Percentiles rank a stretch among this genome's conserved stretches.
Conservation (phyloP, 1,140 invertebrate species). For the Pachypeltis micranthus region DNA sequence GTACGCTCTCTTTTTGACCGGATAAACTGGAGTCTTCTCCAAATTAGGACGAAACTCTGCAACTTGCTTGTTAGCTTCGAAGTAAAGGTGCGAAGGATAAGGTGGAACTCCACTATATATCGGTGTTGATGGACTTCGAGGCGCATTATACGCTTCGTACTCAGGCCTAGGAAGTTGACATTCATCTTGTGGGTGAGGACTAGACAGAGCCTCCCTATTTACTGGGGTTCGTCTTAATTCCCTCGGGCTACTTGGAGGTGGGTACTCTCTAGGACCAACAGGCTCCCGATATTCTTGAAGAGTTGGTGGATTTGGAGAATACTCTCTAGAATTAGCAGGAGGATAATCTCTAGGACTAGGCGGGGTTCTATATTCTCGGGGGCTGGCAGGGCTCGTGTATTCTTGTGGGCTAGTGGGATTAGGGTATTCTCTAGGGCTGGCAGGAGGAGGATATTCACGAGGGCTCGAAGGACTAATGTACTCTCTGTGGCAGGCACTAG, state of each 20-base stretch:
- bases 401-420: constrained; percentile 1
- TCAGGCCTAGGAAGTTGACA: constrained; percentile 9
- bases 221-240: constrained; percentile 1
- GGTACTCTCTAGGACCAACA: constrained; percentile 9
- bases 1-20: constrained; percentile 46
- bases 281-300: background rate
- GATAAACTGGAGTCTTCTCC: constrained; percentile 27
- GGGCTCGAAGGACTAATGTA: constrained; percentile 7
- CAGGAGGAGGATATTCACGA: constrained; percentile 1
- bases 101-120: constrained; percentile 18
- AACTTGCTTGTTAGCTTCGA: constrained; percentile 21
- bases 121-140: background rate
- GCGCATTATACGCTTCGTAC: constrained; percentile 15
- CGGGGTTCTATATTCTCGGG: constrained; percentile 7
- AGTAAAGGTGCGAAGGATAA: constrained; percentile 23
- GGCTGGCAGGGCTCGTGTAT: background rate
- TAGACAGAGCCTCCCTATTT: constrained; percentile 19
- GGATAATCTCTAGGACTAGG: background rate
- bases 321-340: background rate
- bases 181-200: constrained; percentile 13
- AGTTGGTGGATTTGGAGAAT: background rate
- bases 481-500: constrained; percentile 6
- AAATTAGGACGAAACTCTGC: constrained; percentile 17
- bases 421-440: background rate
- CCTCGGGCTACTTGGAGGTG: constrained; percentile 3